phyloP scores from a whole-genome alignment of 2,113 vertebrate genomes.

The Gymnobelideus leadbeateri region DNA sequence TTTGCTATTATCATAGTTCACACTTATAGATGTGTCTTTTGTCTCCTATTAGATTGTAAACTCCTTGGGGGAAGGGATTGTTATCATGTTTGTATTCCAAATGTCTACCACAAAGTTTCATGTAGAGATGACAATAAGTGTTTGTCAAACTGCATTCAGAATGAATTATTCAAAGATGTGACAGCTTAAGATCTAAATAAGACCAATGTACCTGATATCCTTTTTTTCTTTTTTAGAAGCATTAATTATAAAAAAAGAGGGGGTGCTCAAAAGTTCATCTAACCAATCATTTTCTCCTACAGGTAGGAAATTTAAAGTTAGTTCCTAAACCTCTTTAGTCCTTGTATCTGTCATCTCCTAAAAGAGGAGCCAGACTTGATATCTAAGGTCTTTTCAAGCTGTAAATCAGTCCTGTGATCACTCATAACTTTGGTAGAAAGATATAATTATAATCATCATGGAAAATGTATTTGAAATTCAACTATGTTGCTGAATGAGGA shows the following conservation, averaged over 20 bases:
- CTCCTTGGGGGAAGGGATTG: background rate
- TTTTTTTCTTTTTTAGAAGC: background rate
- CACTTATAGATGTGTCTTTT: background rate
- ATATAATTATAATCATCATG: background rate
- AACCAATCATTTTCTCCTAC: background rate
- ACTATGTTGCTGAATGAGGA: background rate
- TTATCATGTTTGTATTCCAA: background rate
- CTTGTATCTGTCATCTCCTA: background rate
- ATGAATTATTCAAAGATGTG: conserved; percentile 39
- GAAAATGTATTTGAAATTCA: conserved; percentile 22
- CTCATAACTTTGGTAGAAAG: background rate
- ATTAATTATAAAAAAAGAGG: background rate
- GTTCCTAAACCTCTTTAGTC: background rate
- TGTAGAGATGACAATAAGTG: background rate
- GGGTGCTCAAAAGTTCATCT: background rate
- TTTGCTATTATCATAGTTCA: background rate
- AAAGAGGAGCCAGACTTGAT: background rate
- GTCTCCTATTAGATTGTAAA: background rate
- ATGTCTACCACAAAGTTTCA: background rate
- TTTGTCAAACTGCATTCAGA: conserved; percentile 30
- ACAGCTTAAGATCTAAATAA: conserved; percentile 11
- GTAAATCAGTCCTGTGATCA: background rate
- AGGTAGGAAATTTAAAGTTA: background rate
- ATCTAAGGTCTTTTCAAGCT: background rate
- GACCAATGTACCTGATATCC: background rate